Base-by-base conservation (phyloP, 2,888 invertebrate genomes). In the Mythimna albipuncta region DNA sequence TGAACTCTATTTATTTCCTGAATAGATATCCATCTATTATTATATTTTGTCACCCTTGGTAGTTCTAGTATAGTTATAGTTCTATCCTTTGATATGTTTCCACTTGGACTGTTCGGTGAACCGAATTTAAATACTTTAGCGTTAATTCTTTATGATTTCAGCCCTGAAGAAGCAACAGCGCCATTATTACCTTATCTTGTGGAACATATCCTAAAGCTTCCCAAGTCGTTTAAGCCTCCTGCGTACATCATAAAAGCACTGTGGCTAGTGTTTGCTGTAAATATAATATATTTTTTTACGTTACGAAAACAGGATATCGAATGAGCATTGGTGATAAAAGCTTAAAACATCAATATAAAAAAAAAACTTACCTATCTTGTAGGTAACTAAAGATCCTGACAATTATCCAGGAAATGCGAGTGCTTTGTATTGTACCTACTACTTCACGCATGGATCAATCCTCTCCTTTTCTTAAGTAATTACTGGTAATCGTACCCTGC, bases 241-340 rank as follows among this genome's bases (percentile, higher is more conserved):
- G 84, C 91, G 0, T 94, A 95, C 75, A 94, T 96, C 69, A 89
- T 94, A 61, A 96, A 96, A 88, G 94, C 95, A 2, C 79, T 96
- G 0, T 96, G 95, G 96, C 95, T 96, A 9, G 94, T 96, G 2
- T 95, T 95, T 82, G 94, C 96, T 66, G 96, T 96, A 92, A 93
- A 84, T 91, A 79, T 70, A 16, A 35, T n/a, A 35, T n/a, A 11
- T 54, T n/a, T 41, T 44, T 47, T 5, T 62, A 55, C 2, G 44
- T n/a, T 16, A 21, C 6, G 4, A 32, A n/a, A 58, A 58, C 16
- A 26, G 5, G 10, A 41, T 0, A 35, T 32, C 3, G 11, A 59
- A n/a, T n/a, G 38, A 10, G 13, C n/a, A n/a, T 52, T 69, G 7
- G 32, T 21, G 13, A 19, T 44, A 13, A 11, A n/a, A 38, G 19